Conservation (phyloP, 53 echinoderm and acorn worm species). For the Arbacia lixula region DNA sequence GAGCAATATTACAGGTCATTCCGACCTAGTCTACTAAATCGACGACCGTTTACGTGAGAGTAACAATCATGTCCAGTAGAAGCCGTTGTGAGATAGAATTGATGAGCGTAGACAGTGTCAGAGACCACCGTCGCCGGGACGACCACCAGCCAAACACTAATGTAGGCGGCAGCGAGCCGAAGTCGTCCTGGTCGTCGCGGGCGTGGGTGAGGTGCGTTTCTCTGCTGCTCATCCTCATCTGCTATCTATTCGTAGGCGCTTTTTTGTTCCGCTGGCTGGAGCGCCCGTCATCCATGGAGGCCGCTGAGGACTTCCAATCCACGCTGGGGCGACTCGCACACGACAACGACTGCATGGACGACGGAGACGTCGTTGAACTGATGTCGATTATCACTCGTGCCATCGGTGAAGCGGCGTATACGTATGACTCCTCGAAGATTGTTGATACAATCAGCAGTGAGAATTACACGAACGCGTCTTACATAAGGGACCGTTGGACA, state of each 20-base stretch:
- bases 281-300: not conserved
- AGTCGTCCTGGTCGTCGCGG: not conserved
- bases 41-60: no score
- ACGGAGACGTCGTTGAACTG: constrained; percentile 3
- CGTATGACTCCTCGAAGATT: not conserved
- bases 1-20: no score
- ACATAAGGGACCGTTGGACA: not conserved
- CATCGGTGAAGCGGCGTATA: constrained; percentile 1
- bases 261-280: constrained; percentile 11
- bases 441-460: not conserved
- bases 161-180: no score
- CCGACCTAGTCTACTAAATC: no score
- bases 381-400: constrained; percentile 13
- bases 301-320: not conserved
- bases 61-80: no score
- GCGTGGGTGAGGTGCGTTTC: not conserved
- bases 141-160: no score
- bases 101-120: no score
- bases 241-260: constrained; percentile 8
- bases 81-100: no score
- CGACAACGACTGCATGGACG: constrained; percentile 23
- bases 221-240: not conserved
- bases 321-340: not conserved
- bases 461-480: constrained; percentile 8
- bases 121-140: no score